These are phyloP conservation scores for Calidris pugnax DNA, from an alignment of 2,113 vertebrate species.

Conservation along the genomic window DNA sequence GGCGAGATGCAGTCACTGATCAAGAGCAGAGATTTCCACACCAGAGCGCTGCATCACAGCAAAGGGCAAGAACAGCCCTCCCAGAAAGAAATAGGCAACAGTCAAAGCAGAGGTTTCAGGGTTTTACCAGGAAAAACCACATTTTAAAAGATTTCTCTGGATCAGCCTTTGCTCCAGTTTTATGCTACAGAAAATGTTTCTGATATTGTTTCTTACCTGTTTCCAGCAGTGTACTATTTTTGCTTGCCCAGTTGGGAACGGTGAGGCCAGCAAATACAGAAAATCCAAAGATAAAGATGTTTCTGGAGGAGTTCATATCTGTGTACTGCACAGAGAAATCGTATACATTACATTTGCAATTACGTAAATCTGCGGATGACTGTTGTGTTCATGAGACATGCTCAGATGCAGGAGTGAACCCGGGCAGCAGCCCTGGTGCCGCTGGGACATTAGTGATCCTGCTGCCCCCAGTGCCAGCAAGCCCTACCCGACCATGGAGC, in stretches of 20 bases:
- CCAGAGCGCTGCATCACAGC: neutral
- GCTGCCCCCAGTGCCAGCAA: neutral
- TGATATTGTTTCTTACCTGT: constrained; percentile 80
- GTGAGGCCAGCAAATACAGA: constrained; percentile 89
- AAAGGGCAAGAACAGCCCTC: neutral
- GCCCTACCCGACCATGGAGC: neutral
- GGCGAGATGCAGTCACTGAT: neutral
- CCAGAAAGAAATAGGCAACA: neutral
- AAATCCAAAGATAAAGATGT: constrained; percentile 96
- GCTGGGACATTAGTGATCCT: neutral
- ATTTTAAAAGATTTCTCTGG: neutral
- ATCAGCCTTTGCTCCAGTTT: neutral
- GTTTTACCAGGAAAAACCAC: neutral
- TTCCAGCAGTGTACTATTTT: constrained; percentile 77
- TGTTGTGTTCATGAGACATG: neutral
- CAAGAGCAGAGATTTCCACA: neutral
- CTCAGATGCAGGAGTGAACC: neutral
- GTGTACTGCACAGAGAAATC: constrained; percentile 79
- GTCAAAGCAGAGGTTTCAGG: neutral
- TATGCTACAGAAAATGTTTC: neutral
- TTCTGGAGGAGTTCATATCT: constrained; percentile 96
- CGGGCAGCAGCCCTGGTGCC: neutral
- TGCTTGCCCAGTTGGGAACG: constrained; percentile 89
- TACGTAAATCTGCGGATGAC: neutral
- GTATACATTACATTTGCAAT: neutral